Percentiles rank a stretch among this genome's conserved stretches.
Conservation (phyloP, 1,140 invertebrate species). For the Coenobita brevimanus region DNA sequence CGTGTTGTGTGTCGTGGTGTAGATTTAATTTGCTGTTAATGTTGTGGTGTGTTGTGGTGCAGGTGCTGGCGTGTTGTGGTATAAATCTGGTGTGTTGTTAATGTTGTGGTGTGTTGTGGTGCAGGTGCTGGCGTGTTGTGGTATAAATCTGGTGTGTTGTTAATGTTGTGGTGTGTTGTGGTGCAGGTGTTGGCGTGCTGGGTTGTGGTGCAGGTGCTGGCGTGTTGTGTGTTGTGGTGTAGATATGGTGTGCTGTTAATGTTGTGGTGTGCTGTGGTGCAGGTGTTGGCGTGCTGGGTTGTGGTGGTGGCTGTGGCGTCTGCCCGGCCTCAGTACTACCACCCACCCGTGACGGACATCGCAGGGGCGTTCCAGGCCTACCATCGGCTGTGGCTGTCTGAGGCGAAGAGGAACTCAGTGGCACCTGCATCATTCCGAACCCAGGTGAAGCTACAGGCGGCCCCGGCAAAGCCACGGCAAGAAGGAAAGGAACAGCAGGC, state of each 20-base stretch:
- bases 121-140: no score
- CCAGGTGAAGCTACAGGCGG: not conserved
- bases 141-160: not conserved
- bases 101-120: no score
- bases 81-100: no score
- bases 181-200: not conserved
- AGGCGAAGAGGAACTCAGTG: constrained; percentile 28
- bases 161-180: not conserved
- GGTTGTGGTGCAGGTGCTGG: not conserved
- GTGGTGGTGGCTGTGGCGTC: not conserved
- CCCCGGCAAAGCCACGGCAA: not conserved
- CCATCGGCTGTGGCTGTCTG: constrained; percentile 37
- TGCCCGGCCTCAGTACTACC: not conserved
- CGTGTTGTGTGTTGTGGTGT: no score
- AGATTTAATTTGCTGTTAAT: no score
- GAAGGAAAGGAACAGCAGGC: not conserved
- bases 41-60: no score
- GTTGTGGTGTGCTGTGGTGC: not conserved
- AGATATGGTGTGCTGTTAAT: not conserved
- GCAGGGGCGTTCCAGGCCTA: constrained; percentile 29
- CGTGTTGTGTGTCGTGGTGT: no score
- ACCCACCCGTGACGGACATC: constrained; percentile 14
- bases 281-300: not conserved
- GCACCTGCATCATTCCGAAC: not conserved
- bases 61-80: no score